phyloP scores from a whole-genome alignment of 1,140 invertebrate genomes.

The Drosophila athabasca region DNA sequence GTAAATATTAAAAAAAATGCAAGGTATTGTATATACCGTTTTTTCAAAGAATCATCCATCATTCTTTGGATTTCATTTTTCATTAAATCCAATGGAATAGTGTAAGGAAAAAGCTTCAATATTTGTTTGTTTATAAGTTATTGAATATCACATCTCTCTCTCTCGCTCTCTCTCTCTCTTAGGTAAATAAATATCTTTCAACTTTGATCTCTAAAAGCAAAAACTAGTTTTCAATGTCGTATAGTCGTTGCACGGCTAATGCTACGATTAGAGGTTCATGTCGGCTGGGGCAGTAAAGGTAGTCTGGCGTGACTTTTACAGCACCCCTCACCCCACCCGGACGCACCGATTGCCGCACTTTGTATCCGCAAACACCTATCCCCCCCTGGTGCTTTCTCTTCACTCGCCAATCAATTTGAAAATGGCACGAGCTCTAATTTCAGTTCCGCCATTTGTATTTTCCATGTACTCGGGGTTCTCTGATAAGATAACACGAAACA shows the following conservation, averaged over 20 bases:
- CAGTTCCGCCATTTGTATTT: constrained; percentile 52
- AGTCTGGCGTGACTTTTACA: constrained; percentile 51
- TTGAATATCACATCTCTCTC: no score
- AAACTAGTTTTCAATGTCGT: constrained; percentile 30
- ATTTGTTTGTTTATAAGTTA: no score
- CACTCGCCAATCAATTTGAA: constrained; percentile 48
- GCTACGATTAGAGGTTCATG: no score
- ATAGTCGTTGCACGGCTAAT: no score
- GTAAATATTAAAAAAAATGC: not conserved
- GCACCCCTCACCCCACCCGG: constrained; percentile 1
- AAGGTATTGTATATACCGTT: not conserved
- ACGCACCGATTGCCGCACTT: constrained; percentile 28
- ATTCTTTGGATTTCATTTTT: no score
- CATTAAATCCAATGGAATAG: no score
- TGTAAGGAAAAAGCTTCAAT: no score
- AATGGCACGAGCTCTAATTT: constrained; percentile 56
- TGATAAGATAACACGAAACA: constrained; percentile 45
- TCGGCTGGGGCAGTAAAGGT: constrained; percentile 3
- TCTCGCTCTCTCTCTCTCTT: no score
- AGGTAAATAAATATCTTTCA: not conserved
- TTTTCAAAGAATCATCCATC: no score
- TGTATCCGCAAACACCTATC: constrained; percentile 24
- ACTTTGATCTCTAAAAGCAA: constrained; percentile 24
- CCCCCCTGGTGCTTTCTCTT: no score
- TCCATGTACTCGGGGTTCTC: constrained; percentile 15